Evolutionary conservation across 2,888 invertebrate species (phyloP), one percentile per base, ranked within the genome.

Genomic region (Pandemis corylana): DNA sequence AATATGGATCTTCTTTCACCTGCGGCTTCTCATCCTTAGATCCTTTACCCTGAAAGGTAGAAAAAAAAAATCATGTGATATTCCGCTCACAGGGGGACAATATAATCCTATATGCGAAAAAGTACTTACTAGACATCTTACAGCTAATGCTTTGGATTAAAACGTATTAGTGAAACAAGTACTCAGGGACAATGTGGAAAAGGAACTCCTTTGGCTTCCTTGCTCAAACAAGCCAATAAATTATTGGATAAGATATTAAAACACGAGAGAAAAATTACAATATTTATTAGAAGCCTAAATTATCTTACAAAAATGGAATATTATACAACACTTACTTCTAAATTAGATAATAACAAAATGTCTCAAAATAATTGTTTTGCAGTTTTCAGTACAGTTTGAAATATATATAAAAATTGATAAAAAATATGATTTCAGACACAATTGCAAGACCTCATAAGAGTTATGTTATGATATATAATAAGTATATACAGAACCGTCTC

Each of bases 281-380:
- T 88, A 85, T 90, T 91, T 91, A 91, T 88, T 89, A 81, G 77
- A 90, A 90, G 90, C 87, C 87, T 90, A 89, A 87, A 82, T 81
- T 85, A 89, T 79, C 84, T 86, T 89, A 88, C 85, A 89, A 92
- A 91, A 92, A 87, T 91, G 92, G 91, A 93, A 91, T 93, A 83
- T 81, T 80, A 93, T 89, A 90, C 89, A 93, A 90, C 87, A 89
- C 86, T 89, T 90, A 90, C 77, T 56, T 77, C 83, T 88, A 90
- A 89, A 88, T 87, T 83, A 86, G 70, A 72, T 86, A 89, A 90
- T 53, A 49, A 87, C 85, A 87, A 85, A 85, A 80, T 85, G 85
- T 90, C 84, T 84, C 84, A 90, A 89, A 91, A 90, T 88, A 89
- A 89, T 88, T 87, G 86, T 90, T 89, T 83, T 84, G 84, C 81